These are phyloP conservation scores for Capitulum mitella DNA, from an alignment of 2,888 invertebrate genomes.

Conservation along the genomic window DNA sequence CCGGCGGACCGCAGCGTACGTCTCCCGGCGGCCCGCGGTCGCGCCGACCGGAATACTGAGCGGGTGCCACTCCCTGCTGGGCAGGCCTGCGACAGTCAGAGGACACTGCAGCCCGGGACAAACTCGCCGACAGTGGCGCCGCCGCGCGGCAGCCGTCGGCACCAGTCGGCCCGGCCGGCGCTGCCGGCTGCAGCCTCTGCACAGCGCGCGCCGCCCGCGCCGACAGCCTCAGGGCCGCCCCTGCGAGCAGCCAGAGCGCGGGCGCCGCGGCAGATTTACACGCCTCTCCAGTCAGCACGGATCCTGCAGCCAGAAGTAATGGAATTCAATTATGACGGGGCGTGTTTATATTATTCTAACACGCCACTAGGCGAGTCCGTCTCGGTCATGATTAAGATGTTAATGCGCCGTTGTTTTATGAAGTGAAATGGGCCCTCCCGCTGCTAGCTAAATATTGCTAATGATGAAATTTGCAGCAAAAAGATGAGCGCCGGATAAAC, in stretches of 20 bases:
- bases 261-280: background rate
- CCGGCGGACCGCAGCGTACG: too few relatives aligned
- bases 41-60: too few relatives aligned
- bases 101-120: too few relatives aligned
- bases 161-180: background rate
- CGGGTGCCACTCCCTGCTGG: too few relatives aligned
- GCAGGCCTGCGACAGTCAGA: too few relatives aligned
- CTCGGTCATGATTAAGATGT: background rate
- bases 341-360: background rate
- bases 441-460: conserved; percentile 19
- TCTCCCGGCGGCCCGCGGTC: too few relatives aligned
- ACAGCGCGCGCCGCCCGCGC: too few relatives aligned
- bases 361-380: background rate
- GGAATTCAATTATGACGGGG: conserved; percentile 13
- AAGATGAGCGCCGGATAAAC: background rate
- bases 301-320: background rate
- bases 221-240: background rate
- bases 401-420: conserved; percentile 1
- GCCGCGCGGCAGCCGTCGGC: background rate
- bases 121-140: background rate
- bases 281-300: background rate
- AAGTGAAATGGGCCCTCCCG: background rate
- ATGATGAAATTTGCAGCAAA: background rate
- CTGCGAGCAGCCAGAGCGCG: background rate
- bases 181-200: too few relatives aligned